Evolutionary conservation across 2,113 vertebrate species (phyloP).

Genomic region (Pseudorhombus dupliciocellatus): DNA sequence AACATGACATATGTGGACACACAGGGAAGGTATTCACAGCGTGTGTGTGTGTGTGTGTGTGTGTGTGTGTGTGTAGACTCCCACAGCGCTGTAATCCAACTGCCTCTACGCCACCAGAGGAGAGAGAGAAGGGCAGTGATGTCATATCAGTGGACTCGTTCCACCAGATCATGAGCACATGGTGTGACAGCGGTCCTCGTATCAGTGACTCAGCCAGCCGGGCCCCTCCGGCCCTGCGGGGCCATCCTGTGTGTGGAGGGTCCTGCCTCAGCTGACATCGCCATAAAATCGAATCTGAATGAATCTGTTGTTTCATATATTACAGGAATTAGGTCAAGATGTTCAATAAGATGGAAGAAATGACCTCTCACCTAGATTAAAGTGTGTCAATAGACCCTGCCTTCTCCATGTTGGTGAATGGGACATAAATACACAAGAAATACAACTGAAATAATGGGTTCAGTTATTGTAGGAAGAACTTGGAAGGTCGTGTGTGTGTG

Average conservation of each 20-base stretch:
- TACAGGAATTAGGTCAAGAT: too few species aligned
- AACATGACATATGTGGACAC: background rate
- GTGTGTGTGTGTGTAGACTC: background rate
- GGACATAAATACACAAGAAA: too few species aligned
- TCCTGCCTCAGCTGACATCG: background rate
- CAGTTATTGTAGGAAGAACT: too few species aligned
- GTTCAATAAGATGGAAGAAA: too few species aligned
- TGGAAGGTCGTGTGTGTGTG: slow-evolving; percentile 16
- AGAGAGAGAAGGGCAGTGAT: slow-evolving; percentile 29
- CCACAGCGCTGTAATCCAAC: background rate
- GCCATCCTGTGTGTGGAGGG: background rate
- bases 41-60: background rate
- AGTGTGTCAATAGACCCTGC: too few species aligned
- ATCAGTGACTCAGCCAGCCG: slow-evolving; percentile 49
- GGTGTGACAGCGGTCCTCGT: slow-evolving; percentile 26
- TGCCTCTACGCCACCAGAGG: background rate
- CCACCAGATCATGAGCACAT: slow-evolving; percentile 47
- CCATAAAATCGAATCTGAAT: too few species aligned
- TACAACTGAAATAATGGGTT: too few species aligned
- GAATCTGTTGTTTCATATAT: too few species aligned
- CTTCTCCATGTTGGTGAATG: too few species aligned
- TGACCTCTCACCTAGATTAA: too few species aligned
- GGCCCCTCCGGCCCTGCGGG: slow-evolving; percentile 1
- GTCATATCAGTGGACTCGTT: slow-evolving; percentile 42
- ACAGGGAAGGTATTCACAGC: background rate